These are phyloP conservation scores for Myotis yumanensis DNA, from an alignment of 2,113 vertebrate genomes.

Conservation along the genomic window DNA sequence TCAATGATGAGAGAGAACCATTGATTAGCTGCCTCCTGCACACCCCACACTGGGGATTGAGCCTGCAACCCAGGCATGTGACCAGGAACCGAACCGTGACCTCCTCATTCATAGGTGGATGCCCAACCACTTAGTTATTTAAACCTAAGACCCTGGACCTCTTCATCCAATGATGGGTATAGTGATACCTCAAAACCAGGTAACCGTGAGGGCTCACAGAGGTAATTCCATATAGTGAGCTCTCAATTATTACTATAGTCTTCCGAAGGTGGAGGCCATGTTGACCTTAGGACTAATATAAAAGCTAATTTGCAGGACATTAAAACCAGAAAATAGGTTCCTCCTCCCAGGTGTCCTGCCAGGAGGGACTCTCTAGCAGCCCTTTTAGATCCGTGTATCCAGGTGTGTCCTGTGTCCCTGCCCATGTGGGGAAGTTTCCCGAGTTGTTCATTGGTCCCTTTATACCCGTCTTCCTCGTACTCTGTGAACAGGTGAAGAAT, in stretches of 20 bases:
- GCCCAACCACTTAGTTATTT: too few species aligned
- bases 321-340: neutral
- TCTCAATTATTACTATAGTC: neutral
- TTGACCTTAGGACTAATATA: neutral
- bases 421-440: neutral
- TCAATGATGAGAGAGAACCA: too few species aligned
- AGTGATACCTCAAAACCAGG: neutral
- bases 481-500: slow-evolving; percentile 50
- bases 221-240: neutral
- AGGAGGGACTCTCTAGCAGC: neutral
- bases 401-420: neutral
- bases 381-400: neutral
- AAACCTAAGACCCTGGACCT: neutral
- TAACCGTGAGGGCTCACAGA: neutral
- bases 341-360: neutral
- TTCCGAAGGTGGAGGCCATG: neutral
- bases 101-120: too few species aligned
- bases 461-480: neutral
- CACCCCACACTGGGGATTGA: too few species aligned
- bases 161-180: neutral
- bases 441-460: neutral
- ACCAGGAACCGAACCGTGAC: too few species aligned
- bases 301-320: slow-evolving; percentile 10
- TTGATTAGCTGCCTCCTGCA: too few species aligned
- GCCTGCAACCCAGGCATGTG: too few species aligned